Percentiles rank a stretch among this genome's conserved stretches.
phyloP scores from a whole-genome alignment of 2,888 invertebrate species.

The Plagodis pulveraria region DNA sequence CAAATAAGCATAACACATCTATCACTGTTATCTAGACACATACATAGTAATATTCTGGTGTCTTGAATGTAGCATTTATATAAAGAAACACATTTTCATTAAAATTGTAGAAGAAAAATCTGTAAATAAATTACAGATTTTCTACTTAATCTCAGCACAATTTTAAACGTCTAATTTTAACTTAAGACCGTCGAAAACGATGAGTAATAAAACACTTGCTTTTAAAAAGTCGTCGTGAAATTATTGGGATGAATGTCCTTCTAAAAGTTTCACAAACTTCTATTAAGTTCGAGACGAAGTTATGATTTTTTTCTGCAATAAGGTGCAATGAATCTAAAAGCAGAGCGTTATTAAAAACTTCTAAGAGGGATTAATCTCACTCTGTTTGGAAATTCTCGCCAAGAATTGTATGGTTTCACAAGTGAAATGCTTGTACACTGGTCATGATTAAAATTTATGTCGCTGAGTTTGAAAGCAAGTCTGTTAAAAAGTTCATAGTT shows the following conservation, averaged over 20 bases:
- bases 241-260: slow-evolving; percentile 70
- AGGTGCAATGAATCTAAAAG: slow-evolving; percentile 76
- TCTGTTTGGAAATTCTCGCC: slow-evolving; percentile 49
- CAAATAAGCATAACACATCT: too few relatives aligned
- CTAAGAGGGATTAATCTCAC: slow-evolving; percentile 63
- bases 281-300: slow-evolving; percentile 56
- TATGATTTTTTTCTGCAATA: slow-evolving; percentile 69
- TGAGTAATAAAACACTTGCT: slow-evolving; percentile 48
- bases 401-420: slow-evolving; percentile 56
- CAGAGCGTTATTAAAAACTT: slow-evolving; percentile 74
- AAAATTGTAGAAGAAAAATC: too few relatives aligned
- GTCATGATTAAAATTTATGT: slow-evolving; percentile 36
- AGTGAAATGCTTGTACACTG: slow-evolving; percentile 46
- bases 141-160: slow-evolving; percentile 4
- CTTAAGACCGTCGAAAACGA: slow-evolving; percentile 45
- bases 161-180: slow-evolving; percentile 36
- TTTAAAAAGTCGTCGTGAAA: slow-evolving; percentile 57
- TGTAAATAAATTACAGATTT: background rate
- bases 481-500: slow-evolving; percentile 21
- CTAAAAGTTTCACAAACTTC: slow-evolving; percentile 68
- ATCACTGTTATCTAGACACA: too few relatives aligned
- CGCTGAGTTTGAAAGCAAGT: slow-evolving; percentile 24
- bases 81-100: too few relatives aligned
- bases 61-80: too few relatives aligned
- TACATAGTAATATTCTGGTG: too few relatives aligned